phyloP scores from a whole-genome alignment of 2,888 invertebrate species.

The Coecobrya sp. region DNA sequence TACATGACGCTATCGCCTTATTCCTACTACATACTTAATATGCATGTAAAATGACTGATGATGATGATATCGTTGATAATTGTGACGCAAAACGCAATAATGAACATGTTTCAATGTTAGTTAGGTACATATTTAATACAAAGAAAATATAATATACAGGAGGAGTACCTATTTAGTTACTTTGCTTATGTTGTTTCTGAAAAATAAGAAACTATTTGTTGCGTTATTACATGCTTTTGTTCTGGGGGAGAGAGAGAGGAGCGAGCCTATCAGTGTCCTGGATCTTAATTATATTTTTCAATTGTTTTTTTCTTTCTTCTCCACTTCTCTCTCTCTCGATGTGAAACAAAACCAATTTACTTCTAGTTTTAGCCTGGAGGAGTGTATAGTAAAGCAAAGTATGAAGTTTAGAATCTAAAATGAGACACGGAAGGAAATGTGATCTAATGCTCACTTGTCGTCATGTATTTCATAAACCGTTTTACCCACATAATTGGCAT shows the following conservation, averaged over 20 bases:
- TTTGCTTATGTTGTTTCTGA: background rate
- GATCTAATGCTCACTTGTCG: slow-evolving; percentile 83
- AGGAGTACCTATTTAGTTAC: too few relatives aligned
- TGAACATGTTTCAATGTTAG: slow-evolving; percentile 65
- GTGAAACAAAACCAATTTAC: slow-evolving; percentile 73
- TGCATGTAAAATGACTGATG: slow-evolving; percentile 71
- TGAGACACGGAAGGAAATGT: slow-evolving; percentile 72
- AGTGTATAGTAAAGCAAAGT: background rate
- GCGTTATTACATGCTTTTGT: slow-evolving; percentile 74
- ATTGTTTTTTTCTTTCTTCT: slow-evolving; percentile 69
- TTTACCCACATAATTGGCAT: slow-evolving; percentile 47
- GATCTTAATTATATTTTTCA: slow-evolving; percentile 83
- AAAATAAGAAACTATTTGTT: slow-evolving; percentile 74
- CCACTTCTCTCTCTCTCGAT: background rate
- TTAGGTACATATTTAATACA: too few relatives aligned
- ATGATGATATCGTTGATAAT: slow-evolving; percentile 64
- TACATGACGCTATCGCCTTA: background rate
- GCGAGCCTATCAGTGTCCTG: slow-evolving; percentile 68
- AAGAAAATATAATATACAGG: background rate
- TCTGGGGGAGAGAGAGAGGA: background rate
- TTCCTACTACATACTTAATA: slow-evolving; percentile 12
- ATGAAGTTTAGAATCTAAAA: background rate
- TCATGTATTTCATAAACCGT: slow-evolving; percentile 62
- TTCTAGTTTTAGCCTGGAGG: slow-evolving; percentile 51
- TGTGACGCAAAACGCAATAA: slow-evolving; percentile 59